phyloP scores from a whole-genome alignment of 2,888 invertebrate genomes.

The Saturnia pavonia region DNA sequence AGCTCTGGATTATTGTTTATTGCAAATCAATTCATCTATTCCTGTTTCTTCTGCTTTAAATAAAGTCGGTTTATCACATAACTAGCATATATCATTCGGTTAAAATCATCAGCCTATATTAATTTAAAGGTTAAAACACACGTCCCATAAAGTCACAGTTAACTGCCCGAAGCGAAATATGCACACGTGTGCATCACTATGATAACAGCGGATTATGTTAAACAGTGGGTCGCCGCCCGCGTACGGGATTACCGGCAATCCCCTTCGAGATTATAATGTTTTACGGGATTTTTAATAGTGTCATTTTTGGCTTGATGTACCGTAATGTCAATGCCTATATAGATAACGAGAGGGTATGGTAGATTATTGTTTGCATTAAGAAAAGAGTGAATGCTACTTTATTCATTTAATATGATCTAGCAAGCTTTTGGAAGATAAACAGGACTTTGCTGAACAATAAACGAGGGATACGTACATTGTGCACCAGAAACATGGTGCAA shows the following conservation, averaged over 20 bases:
- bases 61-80: not conserved
- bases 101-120: not conserved
- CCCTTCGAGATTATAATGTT: constrained; percentile 37
- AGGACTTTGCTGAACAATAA: too few relatives aligned
- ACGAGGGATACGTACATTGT: too few relatives aligned
- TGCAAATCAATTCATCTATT: too few relatives aligned
- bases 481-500: too few relatives aligned
- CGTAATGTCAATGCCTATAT: not conserved
- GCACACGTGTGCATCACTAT: constrained; percentile 50
- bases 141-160: constrained; percentile 18
- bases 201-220: constrained; percentile 64
- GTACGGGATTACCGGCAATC: constrained; percentile 53
- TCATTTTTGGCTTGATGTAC: constrained; percentile 27
- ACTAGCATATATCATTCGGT: not conserved
- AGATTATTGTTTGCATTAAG: too few relatives aligned
- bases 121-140: constrained; percentile 2
- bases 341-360: not conserved
- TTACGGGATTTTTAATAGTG: constrained; percentile 55
- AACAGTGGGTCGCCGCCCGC: constrained; percentile 52
- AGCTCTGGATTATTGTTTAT: too few relatives aligned
- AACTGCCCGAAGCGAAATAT: constrained; percentile 39
- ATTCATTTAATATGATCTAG: too few relatives aligned
- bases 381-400: too few relatives aligned
- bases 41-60: too few relatives aligned
- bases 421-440: too few relatives aligned